Conservation (phyloP, 2,797 vertebrate genomes). For the Distichodus sexfasciatus region DNA sequence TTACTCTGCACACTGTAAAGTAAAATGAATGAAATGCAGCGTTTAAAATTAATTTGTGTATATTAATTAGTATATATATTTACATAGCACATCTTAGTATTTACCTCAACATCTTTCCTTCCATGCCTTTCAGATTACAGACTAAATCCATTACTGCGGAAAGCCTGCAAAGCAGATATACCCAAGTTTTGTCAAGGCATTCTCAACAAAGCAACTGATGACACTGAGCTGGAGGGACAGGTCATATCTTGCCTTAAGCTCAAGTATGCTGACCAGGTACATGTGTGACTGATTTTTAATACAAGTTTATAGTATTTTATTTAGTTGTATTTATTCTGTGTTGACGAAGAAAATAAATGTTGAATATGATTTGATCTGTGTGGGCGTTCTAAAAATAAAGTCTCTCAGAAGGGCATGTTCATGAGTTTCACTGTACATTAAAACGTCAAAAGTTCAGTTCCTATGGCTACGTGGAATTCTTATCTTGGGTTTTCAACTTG, state of each 20-base stretch:
- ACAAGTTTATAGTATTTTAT: neutral
- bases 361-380: too few species aligned
- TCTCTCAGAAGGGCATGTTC: too few species aligned
- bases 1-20: conserved; percentile 57
- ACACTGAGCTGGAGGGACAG: conserved; percentile 89
- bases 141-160: conserved; percentile 89
- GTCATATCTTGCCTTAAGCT: conserved; percentile 94
- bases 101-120: neutral
- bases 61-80: neutral
- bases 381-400: too few species aligned
- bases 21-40: neutral
- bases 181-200: conserved; percentile 93
- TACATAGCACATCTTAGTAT: neutral
- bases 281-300: neutral
- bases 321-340: neutral
- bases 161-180: conserved; percentile 95
- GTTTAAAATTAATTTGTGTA: too few species aligned
- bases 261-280: conserved; percentile 92
- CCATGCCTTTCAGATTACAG: conserved; percentile 82
- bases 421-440: too few species aligned
- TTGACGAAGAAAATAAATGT: neutral
- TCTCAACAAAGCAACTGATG: conserved; percentile 86
- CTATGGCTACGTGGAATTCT: too few species aligned
- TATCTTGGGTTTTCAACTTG: neutral
- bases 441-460: too few species aligned